Percentiles rank a stretch among this genome's conserved stretches.
These are phyloP conservation scores for Stichodactyla mertensii DNA, from an alignment of 64 coral and sea anemone species.

Conservation along the genomic window DNA sequence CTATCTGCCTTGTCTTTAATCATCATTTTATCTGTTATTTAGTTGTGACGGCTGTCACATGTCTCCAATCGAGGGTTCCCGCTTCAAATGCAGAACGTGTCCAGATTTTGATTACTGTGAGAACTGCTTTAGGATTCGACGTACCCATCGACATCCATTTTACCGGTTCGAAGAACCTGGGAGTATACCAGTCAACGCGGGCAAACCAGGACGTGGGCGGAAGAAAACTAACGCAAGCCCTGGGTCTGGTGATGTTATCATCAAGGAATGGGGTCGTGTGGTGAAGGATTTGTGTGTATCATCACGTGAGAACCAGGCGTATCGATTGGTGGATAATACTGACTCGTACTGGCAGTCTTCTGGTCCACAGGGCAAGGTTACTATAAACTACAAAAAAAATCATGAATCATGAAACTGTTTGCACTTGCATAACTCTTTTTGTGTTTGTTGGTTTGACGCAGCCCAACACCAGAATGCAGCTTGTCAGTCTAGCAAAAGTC, in stretches of 20 bases:
- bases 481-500: no score
- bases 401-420: no score
- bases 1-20: background rate
- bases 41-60: slow-evolving; percentile 91
- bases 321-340: slow-evolving; percentile 64
- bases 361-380: slow-evolving; percentile 93
- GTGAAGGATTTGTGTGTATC: slow-evolving; percentile 85
- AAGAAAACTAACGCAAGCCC: slow-evolving; percentile 32
- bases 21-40: no score
- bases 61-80: slow-evolving; percentile 84
- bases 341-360: slow-evolving; percentile 98
- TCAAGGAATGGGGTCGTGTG: slow-evolving; percentile 94
- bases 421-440: no score
- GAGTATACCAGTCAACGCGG: slow-evolving; percentile 86
- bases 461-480: no score
- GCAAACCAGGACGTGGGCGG: slow-evolving; percentile 71
- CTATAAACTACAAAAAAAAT: background rate
- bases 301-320: slow-evolving; percentile 78
- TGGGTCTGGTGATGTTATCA: slow-evolving; percentile 49
- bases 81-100: slow-evolving; percentile 91
- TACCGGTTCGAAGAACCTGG: slow-evolving; percentile 84
- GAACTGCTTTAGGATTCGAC: slow-evolving; percentile 85
- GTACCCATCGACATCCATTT: slow-evolving; percentile 85
- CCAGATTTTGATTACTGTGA: slow-evolving; percentile 93
- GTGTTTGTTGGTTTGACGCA: no score